Base-by-base conservation (phyloP, 2,888 invertebrate genomes). In the Ophraella communa region DNA sequence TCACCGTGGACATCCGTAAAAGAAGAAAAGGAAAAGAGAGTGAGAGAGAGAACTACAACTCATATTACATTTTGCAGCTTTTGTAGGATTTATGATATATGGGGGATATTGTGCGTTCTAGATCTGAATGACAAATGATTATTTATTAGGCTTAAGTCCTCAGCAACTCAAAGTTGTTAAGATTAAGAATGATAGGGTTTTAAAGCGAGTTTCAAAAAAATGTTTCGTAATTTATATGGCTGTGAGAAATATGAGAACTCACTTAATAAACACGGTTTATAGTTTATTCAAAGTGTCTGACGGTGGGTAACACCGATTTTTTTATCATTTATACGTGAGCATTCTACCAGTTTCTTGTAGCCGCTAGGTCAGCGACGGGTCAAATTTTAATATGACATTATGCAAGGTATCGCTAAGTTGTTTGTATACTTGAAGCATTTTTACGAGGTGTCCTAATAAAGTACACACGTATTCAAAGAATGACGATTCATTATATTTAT, bases 31-130 rank as follows among this genome's bases (percentile, higher is more conserved):
- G 30, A 59, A 55, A 51, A 23, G 70, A 71, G 65, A 65, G 70
- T 76, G 76, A 74, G 74, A 76, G n/a, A n/a, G n/a, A n/a, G n/a
- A 77, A 77, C 60, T 76, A 79, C 77, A 78, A 79, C 79, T 79
- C 77, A 78, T 79, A 80, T 79, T 79, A 79, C 78, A 75, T 80
- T 80, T 81, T 79, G 75, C 79, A 78, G 79, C 77, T 80, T n/a
- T 79, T 76, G 76, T 74, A 71, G 75, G 75, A 78, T 78, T 76
- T 77, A 75, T 77, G 77, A 76, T 77, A 76, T 77, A 76, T 76
- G 67, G 74, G 74, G 71, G 75, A 76, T 79, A 77, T 78, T 78
- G 78, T 78, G 74, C 74, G 76, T 74, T 75, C 75, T 72, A 73
- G 71, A 75, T 74, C 73, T 73, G 74, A 74, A 76, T 77, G 78